Evolutionary conservation across 2,797 vertebrate genomes (phyloP).

Genomic region (Miichthys miiuy): DNA sequence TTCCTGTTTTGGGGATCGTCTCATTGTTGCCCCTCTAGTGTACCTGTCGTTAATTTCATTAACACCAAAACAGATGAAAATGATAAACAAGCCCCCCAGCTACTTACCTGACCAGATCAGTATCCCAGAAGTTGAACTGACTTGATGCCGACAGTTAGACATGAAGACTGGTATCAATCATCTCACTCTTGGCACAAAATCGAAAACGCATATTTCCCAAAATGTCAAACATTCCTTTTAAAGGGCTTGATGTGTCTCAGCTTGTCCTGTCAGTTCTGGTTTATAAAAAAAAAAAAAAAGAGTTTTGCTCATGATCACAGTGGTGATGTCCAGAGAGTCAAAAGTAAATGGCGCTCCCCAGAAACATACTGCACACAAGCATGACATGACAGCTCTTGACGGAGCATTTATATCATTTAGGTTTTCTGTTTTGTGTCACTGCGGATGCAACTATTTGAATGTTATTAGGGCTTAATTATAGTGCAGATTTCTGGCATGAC

Average conservation of each 20-base stretch:
- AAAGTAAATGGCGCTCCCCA: neutral
- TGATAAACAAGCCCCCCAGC: too few species aligned
- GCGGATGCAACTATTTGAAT: neutral
- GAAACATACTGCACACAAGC: neutral
- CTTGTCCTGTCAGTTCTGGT: neutral
- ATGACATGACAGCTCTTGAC: neutral
- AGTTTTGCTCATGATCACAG: neutral
- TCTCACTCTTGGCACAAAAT: neutral
- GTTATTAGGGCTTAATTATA: neutral
- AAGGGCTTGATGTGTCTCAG: neutral
- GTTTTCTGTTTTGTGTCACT: neutral
- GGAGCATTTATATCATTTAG: neutral
- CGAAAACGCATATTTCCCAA: neutral
- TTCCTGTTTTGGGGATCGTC: too few species aligned
- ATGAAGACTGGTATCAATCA: neutral
- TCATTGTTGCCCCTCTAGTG: too few species aligned
- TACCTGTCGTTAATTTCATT: too few species aligned
- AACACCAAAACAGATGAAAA: too few species aligned
- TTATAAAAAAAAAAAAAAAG: neutral
- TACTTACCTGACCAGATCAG: too few species aligned
- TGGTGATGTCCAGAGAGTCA: neutral
- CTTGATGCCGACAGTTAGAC: neutral
- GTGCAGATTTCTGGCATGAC: conserved; percentile 1
- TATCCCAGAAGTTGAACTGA: too few species aligned
- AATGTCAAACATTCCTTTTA: neutral